Percentiles rank a stretch among this genome's conserved stretches.
These are phyloP conservation scores for Lasioglossum calceatum DNA, from an alignment of 2,888 invertebrate genomes.

Conservation along the genomic window DNA sequence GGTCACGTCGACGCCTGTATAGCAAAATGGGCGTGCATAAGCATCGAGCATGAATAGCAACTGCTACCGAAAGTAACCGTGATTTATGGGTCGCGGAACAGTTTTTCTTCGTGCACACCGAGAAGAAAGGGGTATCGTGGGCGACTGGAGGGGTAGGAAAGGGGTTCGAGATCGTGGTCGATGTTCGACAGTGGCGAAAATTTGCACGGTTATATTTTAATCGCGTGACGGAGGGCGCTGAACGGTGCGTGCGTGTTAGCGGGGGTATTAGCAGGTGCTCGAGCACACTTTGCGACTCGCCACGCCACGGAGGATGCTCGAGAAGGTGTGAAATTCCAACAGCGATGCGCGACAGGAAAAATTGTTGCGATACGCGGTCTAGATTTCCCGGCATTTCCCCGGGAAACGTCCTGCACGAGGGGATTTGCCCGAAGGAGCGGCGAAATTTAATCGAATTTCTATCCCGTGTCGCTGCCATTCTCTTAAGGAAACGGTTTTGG, in stretches of 20 bases:
- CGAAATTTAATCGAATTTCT: not conserved
- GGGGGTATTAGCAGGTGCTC: slow-evolving; percentile 19
- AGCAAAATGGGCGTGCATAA: slow-evolving; percentile 1
- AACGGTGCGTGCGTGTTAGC: not conserved
- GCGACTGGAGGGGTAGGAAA: not conserved
- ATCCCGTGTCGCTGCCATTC: not conserved
- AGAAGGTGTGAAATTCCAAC: slow-evolving; percentile 32
- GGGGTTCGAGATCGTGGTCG: not conserved
- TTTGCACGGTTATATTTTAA: slow-evolving; percentile 45
- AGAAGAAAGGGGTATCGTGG: not conserved
- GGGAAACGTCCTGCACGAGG: not conserved
- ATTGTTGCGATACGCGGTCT: slow-evolving; percentile 16
- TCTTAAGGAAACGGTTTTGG: not conserved
- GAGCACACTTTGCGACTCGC: not conserved
- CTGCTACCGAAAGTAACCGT: slow-evolving; percentile 21
- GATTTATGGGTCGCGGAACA: slow-evolving; percentile 26
- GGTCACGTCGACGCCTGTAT: not conserved
- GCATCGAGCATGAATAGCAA: slow-evolving; percentile 17
- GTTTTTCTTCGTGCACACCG: slow-evolving; percentile 7
- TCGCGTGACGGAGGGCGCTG: slow-evolving; percentile 31
- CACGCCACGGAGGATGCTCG: not conserved
- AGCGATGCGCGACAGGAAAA: not conserved
- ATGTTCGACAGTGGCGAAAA: slow-evolving; percentile 28
- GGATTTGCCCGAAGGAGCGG: not conserved
- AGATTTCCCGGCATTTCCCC: not conserved